These are phyloP conservation scores for Pseudococcus longispinus DNA, from an alignment of 2,888 invertebrate genomes.

Conservation along the genomic window DNA sequence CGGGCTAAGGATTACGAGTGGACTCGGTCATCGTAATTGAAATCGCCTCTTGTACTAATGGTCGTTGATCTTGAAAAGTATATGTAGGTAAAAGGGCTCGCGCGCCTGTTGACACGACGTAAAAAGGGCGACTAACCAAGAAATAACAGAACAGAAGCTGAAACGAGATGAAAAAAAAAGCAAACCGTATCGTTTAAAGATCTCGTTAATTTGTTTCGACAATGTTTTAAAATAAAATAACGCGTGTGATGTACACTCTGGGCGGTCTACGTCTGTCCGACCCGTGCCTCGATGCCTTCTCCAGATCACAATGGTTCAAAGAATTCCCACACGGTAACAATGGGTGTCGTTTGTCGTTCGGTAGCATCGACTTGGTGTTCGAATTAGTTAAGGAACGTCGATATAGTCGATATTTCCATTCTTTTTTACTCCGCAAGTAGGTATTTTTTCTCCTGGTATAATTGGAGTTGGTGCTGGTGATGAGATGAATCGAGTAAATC, in stretches of 20 bases:
- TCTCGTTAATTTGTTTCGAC: slow-evolving; percentile 37
- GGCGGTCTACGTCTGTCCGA: slow-evolving; percentile 53
- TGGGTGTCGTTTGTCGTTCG: slow-evolving; percentile 30
- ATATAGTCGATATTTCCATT: not conserved
- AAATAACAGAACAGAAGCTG: not conserved
- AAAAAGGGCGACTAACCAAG: too few species aligned
- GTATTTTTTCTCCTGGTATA: not conserved
- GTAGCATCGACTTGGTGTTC: not conserved
- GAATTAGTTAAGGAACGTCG: slow-evolving; percentile 4
- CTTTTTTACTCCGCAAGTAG: not conserved
- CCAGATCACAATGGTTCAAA: not conserved
- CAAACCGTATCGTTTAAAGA: slow-evolving; percentile 14
- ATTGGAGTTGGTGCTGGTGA: not conserved
- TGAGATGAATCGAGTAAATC: not conserved
- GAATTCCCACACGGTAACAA: slow-evolving; percentile 12
- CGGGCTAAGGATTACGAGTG: slow-evolving; percentile 11
- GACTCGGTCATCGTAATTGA: slow-evolving; percentile 21
- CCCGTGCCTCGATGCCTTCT: slow-evolving; percentile 32
- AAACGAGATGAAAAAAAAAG: not conserved
- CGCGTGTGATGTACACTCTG: slow-evolving; percentile 49
- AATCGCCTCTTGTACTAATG: not conserved
- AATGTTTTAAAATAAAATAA: not conserved
- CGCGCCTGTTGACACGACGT: too few species aligned
- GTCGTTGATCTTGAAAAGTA: not conserved
- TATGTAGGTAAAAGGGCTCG: not conserved